phyloP scores from a whole-genome alignment of 1,140 invertebrate species.

The Psix sp. region DNA sequence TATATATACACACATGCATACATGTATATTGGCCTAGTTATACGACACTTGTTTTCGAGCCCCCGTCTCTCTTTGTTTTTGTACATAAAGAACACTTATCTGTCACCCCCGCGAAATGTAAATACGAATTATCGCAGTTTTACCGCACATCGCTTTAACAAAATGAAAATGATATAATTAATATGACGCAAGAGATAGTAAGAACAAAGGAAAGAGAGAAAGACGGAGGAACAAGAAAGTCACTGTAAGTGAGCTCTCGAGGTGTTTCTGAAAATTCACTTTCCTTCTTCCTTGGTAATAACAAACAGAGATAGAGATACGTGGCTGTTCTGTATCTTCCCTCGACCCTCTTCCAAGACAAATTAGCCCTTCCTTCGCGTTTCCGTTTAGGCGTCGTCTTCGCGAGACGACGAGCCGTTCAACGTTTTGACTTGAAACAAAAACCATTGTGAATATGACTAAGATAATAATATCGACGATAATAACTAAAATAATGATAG shows the following conservation, averaged over 20 bases:
- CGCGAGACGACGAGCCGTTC: background rate
- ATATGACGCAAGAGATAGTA: background rate
- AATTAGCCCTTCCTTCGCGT: slow-evolving; percentile 32
- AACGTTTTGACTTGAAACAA: background rate
- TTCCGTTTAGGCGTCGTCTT: slow-evolving; percentile 27
- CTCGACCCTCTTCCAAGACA: slow-evolving; percentile 44
- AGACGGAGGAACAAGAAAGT: slow-evolving; percentile 5
- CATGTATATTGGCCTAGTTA: slow-evolving; percentile 34
- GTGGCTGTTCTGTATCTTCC: slow-evolving; percentile 50
- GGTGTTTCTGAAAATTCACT: slow-evolving; percentile 39
- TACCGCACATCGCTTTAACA: slow-evolving; percentile 24
- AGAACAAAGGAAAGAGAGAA: background rate
- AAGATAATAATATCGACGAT: slow-evolving; percentile 14
- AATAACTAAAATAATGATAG: slow-evolving; percentile 5
- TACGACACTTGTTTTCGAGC: slow-evolving; percentile 33
- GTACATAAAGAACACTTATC: slow-evolving; percentile 34
- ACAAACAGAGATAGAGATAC: slow-evolving; percentile 16
- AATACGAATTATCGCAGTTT: slow-evolving; percentile 37
- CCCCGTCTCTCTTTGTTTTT: slow-evolving; percentile 36
- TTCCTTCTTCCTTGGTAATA: background rate
- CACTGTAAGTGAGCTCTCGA: slow-evolving; percentile 21
- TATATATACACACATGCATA: slow-evolving; percentile 21
- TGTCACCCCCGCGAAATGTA: slow-evolving; percentile 38
- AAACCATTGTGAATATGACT: slow-evolving; percentile 22
- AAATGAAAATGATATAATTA: slow-evolving; percentile 4